phyloP scores from a whole-genome alignment of 2,888 invertebrate genomes.

The Sphecodes monilicornis region DNA sequence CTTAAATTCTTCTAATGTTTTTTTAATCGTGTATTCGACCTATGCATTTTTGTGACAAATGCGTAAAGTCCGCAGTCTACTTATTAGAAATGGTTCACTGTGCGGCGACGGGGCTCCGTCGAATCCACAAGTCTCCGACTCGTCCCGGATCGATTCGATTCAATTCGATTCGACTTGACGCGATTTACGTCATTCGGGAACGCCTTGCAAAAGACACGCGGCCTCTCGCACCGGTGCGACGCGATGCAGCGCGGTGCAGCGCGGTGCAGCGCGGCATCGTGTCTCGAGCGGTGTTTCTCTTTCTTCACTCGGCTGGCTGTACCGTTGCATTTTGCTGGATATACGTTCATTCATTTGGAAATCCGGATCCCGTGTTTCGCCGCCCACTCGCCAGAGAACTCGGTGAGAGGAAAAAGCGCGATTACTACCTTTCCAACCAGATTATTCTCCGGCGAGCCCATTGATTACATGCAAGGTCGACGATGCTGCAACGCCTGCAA shows the following conservation, averaged over 20 bases:
- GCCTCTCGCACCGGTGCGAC: background rate
- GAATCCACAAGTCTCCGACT: background rate
- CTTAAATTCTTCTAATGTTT: too few relatives aligned
- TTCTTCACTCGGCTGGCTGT: conserved; percentile 30
- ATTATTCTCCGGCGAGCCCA: conserved; percentile 59
- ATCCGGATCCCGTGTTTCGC: conserved; percentile 55
- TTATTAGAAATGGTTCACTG: background rate
- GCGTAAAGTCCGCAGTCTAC: too few relatives aligned
- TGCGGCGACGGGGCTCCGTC: background rate
- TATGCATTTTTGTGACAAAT: too few relatives aligned
- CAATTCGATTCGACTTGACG: conserved; percentile 7
- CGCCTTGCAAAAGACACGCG: conserved; percentile 39
- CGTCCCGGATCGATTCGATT: background rate
- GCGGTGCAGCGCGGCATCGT: background rate
- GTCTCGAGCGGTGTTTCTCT: conserved; percentile 24
- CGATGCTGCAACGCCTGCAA: conserved; percentile 49
- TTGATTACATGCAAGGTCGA: conserved; percentile 64
- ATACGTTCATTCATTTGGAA: conserved; percentile 61
- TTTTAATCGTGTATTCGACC: too few relatives aligned
- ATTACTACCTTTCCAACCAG: conserved; percentile 59
- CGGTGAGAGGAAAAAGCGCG: conserved; percentile 62
- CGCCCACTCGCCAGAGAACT: conserved; percentile 53
- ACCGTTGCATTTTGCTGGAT: conserved; percentile 46
- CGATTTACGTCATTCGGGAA: conserved; percentile 40
- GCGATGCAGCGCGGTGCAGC: background rate